These are phyloP conservation scores for Calcarius lapponicus DNA, from an alignment of 2,797 vertebrate species.

Conservation along the genomic window DNA sequence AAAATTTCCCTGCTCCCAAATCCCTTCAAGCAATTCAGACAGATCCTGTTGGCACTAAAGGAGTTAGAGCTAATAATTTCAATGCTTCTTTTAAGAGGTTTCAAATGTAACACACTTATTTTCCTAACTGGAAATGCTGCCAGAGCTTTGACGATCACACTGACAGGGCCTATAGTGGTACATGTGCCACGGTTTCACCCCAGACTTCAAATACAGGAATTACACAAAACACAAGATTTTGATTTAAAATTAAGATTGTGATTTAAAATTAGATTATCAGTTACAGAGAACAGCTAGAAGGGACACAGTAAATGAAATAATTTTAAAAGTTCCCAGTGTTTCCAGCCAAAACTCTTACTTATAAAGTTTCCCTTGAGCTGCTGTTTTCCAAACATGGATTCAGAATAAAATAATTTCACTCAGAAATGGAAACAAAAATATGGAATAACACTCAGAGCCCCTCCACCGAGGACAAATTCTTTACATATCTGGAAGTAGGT, in stretches of 20 bases:
- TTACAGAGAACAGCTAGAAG: background rate
- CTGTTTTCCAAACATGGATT: background rate
- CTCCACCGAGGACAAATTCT: background rate
- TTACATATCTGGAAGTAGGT: background rate
- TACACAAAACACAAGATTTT: background rate
- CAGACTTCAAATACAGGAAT: background rate
- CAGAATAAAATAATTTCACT: background rate
- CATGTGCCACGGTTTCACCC: background rate
- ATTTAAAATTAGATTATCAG: background rate
- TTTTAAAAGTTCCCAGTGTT: background rate
- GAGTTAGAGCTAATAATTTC: background rate
- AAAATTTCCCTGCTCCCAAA: background rate
- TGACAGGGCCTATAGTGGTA: background rate
- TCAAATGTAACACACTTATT: background rate
- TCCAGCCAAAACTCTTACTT: background rate
- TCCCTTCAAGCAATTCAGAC: background rate
- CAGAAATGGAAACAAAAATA: background rate
- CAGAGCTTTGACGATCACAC: background rate
- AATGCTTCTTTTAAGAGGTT: background rate
- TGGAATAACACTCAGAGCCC: background rate
- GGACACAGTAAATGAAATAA: background rate
- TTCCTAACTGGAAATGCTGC: background rate
- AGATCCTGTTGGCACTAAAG: background rate
- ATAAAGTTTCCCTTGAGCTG: background rate
- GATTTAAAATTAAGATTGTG: background rate